Evolutionary conservation across 1,140 invertebrate genomes (phyloP), one percentile per base, ranked within the genome.

Genomic region (Sminthurides bifidus): DNA sequence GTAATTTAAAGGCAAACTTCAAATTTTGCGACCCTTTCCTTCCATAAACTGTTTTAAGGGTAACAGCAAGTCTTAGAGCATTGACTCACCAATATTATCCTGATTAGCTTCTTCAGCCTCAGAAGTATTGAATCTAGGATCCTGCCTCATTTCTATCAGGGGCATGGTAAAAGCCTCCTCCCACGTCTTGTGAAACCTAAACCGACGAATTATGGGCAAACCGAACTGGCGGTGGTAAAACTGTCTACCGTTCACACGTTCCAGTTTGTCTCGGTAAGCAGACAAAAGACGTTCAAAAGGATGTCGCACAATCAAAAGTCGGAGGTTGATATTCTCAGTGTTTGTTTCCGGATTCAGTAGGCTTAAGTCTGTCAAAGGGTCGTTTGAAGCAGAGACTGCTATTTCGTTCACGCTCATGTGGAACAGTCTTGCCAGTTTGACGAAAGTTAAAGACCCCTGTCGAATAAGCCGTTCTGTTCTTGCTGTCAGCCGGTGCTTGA

Each of bases 261-360:
- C 74, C 54, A 77, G 68, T 57, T 74, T 68, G 55, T 76, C 73
- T 59, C 75, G 71, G 53, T 73, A 77, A 0, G 74, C 71, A n/a
- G 75, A 76, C 4, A 76, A 69, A 1, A 77, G 56, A 10, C 75
- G 67, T 52, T 75, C 68, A 60, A 76, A 76, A 0, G 75, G 75
- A 66, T 77, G 74, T 33, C 75, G 68, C 0, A 76, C 73, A 17
- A 74, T 55, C 1, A 77, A 49, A 52, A 77, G 71, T 3, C 31
- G 40, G 12, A 52, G 17, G 17, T 17, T 37, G 10, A 12, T 12
- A 17, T 37, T 37, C 17, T 12, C 33, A 37, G 12, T 37, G 17
- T 37, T 37, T n/a, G n/a, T n/a, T n/a, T n/a, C n/a, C n/a, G n/a
- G n/a, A n/a, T n/a, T n/a, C n/a, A n/a, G n/a, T n/a, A n/a, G n/a